A percentile compares a stretch with the other conserved stretches of the same genome.
These are phyloP conservation scores for Drosophila malerkotliana DNA, from an alignment of 1,140 invertebrate species.

Conservation along the genomic window DNA sequence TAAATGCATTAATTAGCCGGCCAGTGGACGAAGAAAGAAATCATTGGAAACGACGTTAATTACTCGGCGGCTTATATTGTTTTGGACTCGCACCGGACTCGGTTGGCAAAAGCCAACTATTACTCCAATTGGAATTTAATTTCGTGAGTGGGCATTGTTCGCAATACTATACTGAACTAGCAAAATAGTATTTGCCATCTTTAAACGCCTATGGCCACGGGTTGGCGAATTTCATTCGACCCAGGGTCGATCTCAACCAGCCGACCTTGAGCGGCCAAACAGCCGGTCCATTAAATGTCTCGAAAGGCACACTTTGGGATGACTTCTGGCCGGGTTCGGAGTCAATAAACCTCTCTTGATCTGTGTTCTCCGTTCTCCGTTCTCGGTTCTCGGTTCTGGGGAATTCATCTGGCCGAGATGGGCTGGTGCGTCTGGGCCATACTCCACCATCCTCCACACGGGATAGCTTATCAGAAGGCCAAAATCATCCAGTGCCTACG, in stretches of 20 bases:
- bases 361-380: constrained; percentile 20
- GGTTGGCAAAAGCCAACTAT: constrained; percentile 38
- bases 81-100: constrained; percentile 8
- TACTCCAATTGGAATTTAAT: constrained; percentile 72
- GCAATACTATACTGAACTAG: background rate
- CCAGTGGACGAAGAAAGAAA: constrained; percentile 55
- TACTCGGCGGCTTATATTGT: constrained; percentile 51
- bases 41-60: constrained; percentile 61
- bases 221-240: constrained; percentile 35
- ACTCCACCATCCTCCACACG: constrained; percentile 27
- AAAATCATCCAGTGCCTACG: constrained; percentile 26
- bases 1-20: constrained; percentile 66
- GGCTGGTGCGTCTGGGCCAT: background rate
- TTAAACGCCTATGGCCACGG: constrained; percentile 8
- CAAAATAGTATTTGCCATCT: constrained; percentile 26
- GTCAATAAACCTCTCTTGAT: constrained; percentile 70
- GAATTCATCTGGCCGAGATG: constrained; percentile 42
- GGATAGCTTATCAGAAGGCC: constrained; percentile 21
- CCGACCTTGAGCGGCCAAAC: constrained; percentile 57
- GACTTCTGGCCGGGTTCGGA: constrained; percentile 27
- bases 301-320: constrained; percentile 19
- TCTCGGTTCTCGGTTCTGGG: constrained; percentile 36
- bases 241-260: constrained; percentile 28
- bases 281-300: constrained; percentile 18
- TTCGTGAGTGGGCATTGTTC: constrained; percentile 50